Evolutionary conservation across 1,140 invertebrate species (phyloP).

Genomic region (Plectrocnemia conspersa): DNA sequence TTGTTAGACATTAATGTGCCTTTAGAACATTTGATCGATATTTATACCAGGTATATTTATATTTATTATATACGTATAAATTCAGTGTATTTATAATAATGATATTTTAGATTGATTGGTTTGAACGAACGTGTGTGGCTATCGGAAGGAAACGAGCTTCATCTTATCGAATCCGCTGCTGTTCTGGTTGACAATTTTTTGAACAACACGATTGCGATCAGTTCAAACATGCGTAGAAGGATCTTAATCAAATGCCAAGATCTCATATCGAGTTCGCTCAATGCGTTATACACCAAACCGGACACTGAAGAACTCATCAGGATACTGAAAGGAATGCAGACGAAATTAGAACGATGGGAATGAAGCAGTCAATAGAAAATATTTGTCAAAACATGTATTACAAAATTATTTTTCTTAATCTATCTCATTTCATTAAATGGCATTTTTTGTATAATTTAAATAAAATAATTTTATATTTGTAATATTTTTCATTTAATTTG

Average conservation of each 20-base stretch:
- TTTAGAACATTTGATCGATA: constrained; percentile 65
- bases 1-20: constrained; percentile 66
- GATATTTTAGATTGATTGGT: constrained; percentile 58
- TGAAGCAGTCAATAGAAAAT: constrained; percentile 12
- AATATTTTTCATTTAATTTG: no score
- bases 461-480: no score
- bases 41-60: constrained; percentile 60
- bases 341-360: constrained; percentile 40
- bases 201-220: constrained; percentile 47
- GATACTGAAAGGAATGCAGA: constrained; percentile 42
- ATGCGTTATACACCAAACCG: constrained; percentile 62
- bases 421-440: background rate
- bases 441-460: constrained; percentile 1
- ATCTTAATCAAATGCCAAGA: constrained; percentile 62
- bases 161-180: constrained; percentile 65
- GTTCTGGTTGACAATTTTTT: constrained; percentile 61
- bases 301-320: constrained; percentile 50
- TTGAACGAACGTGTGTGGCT: constrained; percentile 72
- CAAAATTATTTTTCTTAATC: background rate
- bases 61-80: constrained; percentile 10
- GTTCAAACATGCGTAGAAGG: constrained; percentile 53
- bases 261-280: constrained; percentile 61
- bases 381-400: background rate
- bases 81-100: constrained; percentile 9
- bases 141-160: constrained; percentile 71